phyloP scores from a whole-genome alignment of 2,888 invertebrate genomes.

The Idaea straminata region DNA sequence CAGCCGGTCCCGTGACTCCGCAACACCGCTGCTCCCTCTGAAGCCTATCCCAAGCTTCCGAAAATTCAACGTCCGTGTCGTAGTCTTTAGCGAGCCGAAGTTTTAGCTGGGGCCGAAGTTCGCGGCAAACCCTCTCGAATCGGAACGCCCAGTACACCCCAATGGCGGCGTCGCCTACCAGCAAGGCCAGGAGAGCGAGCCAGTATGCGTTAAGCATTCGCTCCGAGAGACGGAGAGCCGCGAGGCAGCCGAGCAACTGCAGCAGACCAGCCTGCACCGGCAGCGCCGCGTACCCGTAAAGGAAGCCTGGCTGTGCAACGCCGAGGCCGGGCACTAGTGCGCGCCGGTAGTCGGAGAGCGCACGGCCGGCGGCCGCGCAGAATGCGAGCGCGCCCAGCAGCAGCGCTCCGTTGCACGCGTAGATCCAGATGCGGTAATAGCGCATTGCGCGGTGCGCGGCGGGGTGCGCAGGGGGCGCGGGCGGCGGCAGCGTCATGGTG shows the following conservation, averaged over 20 bases:
- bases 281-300: conserved; percentile 91
- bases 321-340: conserved; percentile 86
- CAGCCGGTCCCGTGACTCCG: conserved; percentile 84
- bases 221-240: conserved; percentile 89
- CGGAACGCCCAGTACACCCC: conserved; percentile 93
- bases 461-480: conserved; percentile 76
- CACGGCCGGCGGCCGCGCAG: conserved; percentile 86
- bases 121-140: conserved; percentile 87
- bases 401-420: conserved; percentile 94
- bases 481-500: conserved; percentile 81
- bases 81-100: conserved; percentile 84
- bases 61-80: conserved; percentile 85
- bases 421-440: conserved; percentile 95
- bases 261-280: conserved; percentile 85
- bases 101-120: conserved; percentile 84
- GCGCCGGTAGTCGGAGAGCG: conserved; percentile 86
- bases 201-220: conserved; percentile 91
- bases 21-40: conserved; percentile 89
- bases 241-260: conserved; percentile 89
- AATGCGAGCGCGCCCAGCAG: conserved; percentile 90
- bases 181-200: conserved; percentile 87
- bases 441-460: conserved; percentile 83
- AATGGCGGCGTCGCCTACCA: conserved; percentile 91
- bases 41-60: conserved; percentile 88
- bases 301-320: conserved; percentile 89